Evolutionary conservation across 53 echinoderm and acorn worm genomes (phyloP).

Genomic region (Temnopleurus reevesii): DNA sequence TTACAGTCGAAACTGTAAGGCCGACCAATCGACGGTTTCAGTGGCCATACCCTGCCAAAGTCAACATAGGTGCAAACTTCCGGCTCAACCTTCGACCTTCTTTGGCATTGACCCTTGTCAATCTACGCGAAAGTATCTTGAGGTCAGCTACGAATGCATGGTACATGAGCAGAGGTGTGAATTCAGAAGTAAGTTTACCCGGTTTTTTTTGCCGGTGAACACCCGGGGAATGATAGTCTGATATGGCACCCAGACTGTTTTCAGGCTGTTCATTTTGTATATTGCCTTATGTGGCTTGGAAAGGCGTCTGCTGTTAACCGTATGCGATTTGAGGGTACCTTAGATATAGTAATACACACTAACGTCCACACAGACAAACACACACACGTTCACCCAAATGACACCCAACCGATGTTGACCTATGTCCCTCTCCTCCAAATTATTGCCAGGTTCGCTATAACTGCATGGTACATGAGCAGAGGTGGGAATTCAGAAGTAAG

Average conservation of each 20-base stretch:
- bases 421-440: conserved; percentile 54
- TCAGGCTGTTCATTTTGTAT: too few species aligned
- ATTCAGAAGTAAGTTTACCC: conserved; percentile 62
- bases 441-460: conserved; percentile 59
- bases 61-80: conserved; percentile 51
- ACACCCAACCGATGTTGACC: conserved; percentile 59
- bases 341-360: too few species aligned
- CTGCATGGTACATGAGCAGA: conserved; percentile 57
- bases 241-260: too few species aligned
- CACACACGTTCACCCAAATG: too few species aligned
- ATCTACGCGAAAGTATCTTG: conserved; percentile 55
- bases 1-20: conserved; percentile 42
- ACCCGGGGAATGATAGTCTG: too few species aligned
- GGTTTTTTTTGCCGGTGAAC: too few species aligned
- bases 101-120: conserved; percentile 61
- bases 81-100: background rate
- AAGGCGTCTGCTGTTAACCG: too few species aligned
- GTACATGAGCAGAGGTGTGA: conserved; percentile 62
- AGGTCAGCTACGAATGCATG: conserved; percentile 60
- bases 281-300: too few species aligned
- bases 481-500: conserved; percentile 66
- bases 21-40: conserved; percentile 60
- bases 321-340: too few species aligned
- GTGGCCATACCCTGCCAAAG: conserved; percentile 60
- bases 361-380: too few species aligned